Conservation (phyloP, 2,797 vertebrate species). For the Paratrypauchen microcephalus region DNA sequence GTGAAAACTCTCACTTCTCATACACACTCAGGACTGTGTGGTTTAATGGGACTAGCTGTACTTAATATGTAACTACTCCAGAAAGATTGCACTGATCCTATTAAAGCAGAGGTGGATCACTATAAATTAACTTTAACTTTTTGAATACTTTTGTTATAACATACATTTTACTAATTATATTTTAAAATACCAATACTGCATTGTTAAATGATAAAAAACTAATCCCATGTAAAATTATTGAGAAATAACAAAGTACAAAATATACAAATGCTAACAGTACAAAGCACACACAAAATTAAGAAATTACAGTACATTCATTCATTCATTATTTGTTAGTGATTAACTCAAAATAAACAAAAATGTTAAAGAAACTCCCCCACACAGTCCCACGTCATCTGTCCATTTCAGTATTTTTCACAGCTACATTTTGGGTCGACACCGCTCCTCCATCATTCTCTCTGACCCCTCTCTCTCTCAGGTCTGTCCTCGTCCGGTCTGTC, state of each 20-base stretch:
- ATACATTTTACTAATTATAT: neutral
- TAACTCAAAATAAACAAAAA: neutral
- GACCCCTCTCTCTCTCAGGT: constrained; percentile 18
- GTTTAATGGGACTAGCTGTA: neutral
- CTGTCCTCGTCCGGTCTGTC: neutral
- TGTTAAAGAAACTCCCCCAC: constrained; percentile 9
- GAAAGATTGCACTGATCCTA: neutral
- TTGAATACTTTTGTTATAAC: neutral
- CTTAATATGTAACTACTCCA: neutral
- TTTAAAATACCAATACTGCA: too few species aligned
- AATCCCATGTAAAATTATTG: neutral
- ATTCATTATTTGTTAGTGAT: neutral
- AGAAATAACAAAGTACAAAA: too few species aligned
- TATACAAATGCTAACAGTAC: too few species aligned
- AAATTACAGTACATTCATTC: too few species aligned
- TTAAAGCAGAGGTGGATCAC: neutral
- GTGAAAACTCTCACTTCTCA: neutral
- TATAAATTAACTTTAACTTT: neutral
- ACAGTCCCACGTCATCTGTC: constrained; percentile 22
- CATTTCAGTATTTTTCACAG: constrained; percentile 54
- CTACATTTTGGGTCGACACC: constrained; percentile 40
- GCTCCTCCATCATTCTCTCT: constrained; percentile 42
- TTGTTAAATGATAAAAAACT: too few species aligned
- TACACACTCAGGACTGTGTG: neutral
- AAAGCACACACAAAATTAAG: too few species aligned